Evolutionary conservation across 2,113 vertebrate species (phyloP).

Genomic region (Argyrosomus japonicus): DNA sequence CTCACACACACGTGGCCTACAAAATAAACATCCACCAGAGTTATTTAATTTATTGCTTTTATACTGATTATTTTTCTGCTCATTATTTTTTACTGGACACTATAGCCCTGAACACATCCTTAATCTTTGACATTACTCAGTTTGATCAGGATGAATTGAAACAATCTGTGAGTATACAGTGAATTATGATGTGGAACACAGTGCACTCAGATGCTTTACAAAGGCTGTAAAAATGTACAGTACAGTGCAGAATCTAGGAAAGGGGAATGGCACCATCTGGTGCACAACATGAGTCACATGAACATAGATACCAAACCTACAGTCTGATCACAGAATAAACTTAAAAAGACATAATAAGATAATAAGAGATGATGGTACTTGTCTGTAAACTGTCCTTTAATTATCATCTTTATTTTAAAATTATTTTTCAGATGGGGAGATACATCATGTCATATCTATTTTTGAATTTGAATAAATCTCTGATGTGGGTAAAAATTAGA

Average conservation of each 20-base stretch:
- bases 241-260: background rate
- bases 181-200: background rate
- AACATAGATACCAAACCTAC: background rate
- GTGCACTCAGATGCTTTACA: background rate
- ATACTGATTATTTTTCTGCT: background rate
- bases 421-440: too few species aligned
- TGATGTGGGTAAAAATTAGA: too few species aligned
- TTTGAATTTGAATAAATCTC: too few species aligned
- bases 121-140: background rate
- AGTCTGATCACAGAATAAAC: too few species aligned
- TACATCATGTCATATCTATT: too few species aligned
- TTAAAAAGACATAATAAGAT: background rate
- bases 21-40: background rate
- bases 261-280: conserved; percentile 43
- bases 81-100: background rate
- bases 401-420: too few species aligned
- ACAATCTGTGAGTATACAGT: background rate
- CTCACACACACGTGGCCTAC: background rate
- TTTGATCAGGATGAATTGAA: background rate
- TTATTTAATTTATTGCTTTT: background rate
- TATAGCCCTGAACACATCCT: background rate
- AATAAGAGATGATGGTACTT: too few species aligned
- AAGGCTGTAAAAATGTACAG: background rate
- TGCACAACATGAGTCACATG: conserved; percentile 11
- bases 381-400: too few species aligned